phyloP scores from a whole-genome alignment of 2,113 vertebrate species.

The Austrofundulus limnaeus region DNA sequence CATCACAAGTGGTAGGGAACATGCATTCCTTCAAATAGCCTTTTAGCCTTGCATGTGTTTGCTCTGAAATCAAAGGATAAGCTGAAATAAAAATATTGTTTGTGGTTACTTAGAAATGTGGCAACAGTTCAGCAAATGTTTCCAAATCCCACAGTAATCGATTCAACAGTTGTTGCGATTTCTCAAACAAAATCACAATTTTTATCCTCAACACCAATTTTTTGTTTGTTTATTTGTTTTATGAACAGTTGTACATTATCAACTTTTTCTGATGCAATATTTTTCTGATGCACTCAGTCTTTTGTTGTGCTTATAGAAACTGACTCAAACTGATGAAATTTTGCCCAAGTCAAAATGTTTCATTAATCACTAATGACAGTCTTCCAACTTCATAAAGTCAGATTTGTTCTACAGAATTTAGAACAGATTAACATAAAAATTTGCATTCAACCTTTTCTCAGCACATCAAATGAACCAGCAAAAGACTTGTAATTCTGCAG shows the following conservation, averaged over 20 bases:
- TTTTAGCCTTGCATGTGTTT: too few species aligned
- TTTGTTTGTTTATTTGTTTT: not conserved
- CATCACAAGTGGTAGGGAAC: too few species aligned
- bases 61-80: too few species aligned
- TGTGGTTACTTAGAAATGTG: too few species aligned
- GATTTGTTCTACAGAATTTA: not conserved
- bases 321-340: not conserved
- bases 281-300: not conserved
- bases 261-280: not conserved
- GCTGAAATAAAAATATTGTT: too few species aligned
- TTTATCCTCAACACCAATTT: not conserved
- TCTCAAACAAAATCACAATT: constrained; percentile 9
- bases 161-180: not conserved
- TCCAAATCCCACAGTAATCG: too few species aligned
- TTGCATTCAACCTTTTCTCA: constrained; percentile 3
- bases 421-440: not conserved
- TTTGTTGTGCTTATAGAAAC: not conserved
- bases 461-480: not conserved
- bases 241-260: not conserved
- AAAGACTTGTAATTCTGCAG: constrained; percentile 5
- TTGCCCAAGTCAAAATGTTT: not conserved
- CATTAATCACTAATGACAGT: not conserved
- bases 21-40: too few species aligned
- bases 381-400: not conserved
- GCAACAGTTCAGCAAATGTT: too few species aligned